Conservation (phyloP, 2,797 vertebrate genomes). For the Hipposideros larvatus region DNA sequence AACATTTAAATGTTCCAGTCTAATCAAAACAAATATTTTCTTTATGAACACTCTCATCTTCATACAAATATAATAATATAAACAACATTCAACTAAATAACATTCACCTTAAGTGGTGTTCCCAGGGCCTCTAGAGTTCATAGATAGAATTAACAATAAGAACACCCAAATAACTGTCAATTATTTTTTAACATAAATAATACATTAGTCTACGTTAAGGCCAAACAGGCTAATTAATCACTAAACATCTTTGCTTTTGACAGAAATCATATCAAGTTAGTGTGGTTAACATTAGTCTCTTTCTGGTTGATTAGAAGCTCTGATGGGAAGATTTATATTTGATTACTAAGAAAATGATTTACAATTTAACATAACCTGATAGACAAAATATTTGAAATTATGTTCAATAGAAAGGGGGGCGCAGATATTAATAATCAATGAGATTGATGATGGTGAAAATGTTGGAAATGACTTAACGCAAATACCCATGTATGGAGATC, state of each 20-base stretch:
- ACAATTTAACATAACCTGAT: neutral
- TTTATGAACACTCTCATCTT: neutral
- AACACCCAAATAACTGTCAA: neutral
- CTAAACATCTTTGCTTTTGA: slow-evolving; percentile 31
- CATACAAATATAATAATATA: slow-evolving; percentile 43
- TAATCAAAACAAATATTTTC: slow-evolving; percentile 38
- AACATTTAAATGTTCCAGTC: slow-evolving; percentile 42
- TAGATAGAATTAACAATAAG: slow-evolving; percentile 14
- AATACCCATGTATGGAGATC: neutral
- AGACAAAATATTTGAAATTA: slow-evolving; percentile 68
- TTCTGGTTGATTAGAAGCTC: slow-evolving; percentile 3
- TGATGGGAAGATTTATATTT: neutral
- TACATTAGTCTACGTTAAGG: slow-evolving; percentile 4
- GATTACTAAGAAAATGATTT: slow-evolving; percentile 20
- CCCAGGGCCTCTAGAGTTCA: neutral
- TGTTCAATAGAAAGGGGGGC: neutral
- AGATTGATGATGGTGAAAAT: neutral
- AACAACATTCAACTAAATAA: slow-evolving; percentile 25
- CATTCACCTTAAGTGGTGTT: slow-evolving; percentile 35
- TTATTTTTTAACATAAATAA: slow-evolving; percentile 50
- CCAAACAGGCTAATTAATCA: slow-evolving; percentile 34
- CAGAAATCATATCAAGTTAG: slow-evolving; percentile 47
- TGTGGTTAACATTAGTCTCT: neutral
- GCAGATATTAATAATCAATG: neutral
- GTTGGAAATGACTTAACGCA: slow-evolving; percentile 11